Percentiles rank a stretch among this genome's conserved stretches.
phyloP scores from a whole-genome alignment of 2,888 invertebrate genomes.

The Eupithecia abbreviata region DNA sequence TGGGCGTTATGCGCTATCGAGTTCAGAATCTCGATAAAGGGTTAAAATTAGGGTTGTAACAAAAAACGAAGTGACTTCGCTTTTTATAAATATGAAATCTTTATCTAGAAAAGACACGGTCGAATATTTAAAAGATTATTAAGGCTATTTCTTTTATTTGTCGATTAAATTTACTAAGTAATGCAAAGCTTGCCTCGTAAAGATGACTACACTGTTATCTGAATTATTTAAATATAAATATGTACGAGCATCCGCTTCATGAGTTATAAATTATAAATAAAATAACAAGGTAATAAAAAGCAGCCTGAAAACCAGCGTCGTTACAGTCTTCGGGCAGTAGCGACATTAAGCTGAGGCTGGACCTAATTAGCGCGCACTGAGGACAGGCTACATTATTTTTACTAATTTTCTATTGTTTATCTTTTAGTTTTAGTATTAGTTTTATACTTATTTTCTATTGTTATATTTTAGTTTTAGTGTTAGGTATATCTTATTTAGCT shows the following conservation, averaged over 20 bases:
- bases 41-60: conserved; percentile 2
- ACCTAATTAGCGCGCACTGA: too few species aligned
- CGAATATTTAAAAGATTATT: not conserved
- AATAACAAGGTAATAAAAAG: not conserved
- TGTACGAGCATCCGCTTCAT: not conserved
- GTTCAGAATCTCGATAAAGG: not conserved
- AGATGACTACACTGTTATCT: too few species aligned
- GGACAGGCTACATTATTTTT: too few species aligned
- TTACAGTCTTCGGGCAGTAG: too few species aligned
- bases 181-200: not conserved
- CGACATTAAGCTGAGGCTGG: too few species aligned
- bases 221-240: too few species aligned
- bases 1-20: not conserved
- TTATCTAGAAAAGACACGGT: not conserved
- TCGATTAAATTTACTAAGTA: not conserved
- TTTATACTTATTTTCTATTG: too few species aligned
- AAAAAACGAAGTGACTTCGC: not conserved
- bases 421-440: too few species aligned
- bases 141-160: not conserved
- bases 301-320: too few species aligned
- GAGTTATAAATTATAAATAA: not conserved
- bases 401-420: too few species aligned
- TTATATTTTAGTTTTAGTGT: too few species aligned
- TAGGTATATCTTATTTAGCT: too few species aligned
- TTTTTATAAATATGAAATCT: not conserved